These are phyloP conservation scores for Agonopterix arenella DNA, from an alignment of 2,888 invertebrate genomes.

Conservation along the genomic window DNA sequence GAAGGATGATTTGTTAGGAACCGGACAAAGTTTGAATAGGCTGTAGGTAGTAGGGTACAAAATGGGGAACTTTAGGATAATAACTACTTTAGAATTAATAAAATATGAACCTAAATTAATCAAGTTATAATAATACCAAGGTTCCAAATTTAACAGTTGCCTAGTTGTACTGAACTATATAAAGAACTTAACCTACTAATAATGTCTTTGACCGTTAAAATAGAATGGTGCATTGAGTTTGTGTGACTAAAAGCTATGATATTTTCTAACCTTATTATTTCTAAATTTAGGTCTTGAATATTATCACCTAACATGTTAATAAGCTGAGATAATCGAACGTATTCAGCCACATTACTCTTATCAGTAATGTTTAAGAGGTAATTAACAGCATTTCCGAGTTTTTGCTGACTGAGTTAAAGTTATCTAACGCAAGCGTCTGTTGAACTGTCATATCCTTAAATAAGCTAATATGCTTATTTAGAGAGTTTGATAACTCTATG, in stretches of 20 bases:
- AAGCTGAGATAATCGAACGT: not conserved
- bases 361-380: not conserved
- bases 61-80: no score
- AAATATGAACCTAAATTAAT: no score
- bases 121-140: no score
- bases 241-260: not conserved
- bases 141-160: no score
- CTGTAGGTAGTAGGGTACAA: no score
- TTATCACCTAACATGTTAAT: not conserved
- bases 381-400: not conserved
- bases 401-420: conserved; percentile 1
- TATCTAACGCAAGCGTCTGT: not conserved
- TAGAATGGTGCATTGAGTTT: conserved; percentile 2
- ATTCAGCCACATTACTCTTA: not conserved
- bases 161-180: no score
- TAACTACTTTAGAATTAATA: no score
- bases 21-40: no score
- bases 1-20: no score
- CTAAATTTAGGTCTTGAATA: not conserved
- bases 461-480: conserved; percentile 1
- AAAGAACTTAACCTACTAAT: no score
- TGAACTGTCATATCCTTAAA: not conserved
- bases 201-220: not conserved
- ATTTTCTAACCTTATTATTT: not conserved
- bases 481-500: not conserved